Evolutionary conservation across 2,888 invertebrate genomes (phyloP).

Genomic region (Drosophila meridiana): DNA sequence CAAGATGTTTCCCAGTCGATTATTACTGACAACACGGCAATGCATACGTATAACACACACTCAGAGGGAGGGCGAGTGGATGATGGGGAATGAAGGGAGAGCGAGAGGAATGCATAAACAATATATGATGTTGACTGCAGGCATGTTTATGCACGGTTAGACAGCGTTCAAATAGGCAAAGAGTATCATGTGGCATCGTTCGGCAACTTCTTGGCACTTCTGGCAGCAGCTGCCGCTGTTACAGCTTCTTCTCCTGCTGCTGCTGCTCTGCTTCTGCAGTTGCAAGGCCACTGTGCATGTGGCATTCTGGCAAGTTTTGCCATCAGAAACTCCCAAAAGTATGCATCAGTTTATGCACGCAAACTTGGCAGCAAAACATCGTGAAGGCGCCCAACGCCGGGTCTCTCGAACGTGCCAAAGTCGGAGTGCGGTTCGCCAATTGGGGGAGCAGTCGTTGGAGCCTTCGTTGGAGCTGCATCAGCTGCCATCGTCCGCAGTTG

Average conservation of each 20-base stretch:
- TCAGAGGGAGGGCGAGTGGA: neutral
- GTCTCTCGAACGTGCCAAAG: constrained; percentile 3
- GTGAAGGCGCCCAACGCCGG: constrained; percentile 33
- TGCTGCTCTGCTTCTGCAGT: constrained; percentile 25
- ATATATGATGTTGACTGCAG: constrained; percentile 4
- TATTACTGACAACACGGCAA: constrained; percentile 32
- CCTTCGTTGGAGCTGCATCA: neutral
- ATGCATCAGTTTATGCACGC: constrained; percentile 74
- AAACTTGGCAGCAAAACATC: constrained; percentile 55
- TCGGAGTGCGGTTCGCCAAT: constrained; percentile 4
- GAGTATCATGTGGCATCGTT: constrained; percentile 23
- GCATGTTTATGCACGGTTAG: constrained; percentile 27
- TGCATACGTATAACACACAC: constrained; percentile 16
- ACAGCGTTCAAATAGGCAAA: constrained; percentile 20
- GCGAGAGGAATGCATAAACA: neutral
- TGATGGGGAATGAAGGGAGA: neutral
- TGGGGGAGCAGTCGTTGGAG: neutral
- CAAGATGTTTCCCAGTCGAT: constrained; percentile 12
- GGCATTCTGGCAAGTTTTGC: constrained; percentile 64
- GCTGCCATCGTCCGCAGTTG: neutral
- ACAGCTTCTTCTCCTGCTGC: constrained; percentile 5
- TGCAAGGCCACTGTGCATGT: constrained; percentile 57
- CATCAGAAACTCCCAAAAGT: constrained; percentile 74
- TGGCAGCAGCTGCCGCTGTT: neutral
- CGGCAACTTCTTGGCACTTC: constrained; percentile 43